Conservation (phyloP, 2,888 invertebrate genomes). For the Leistus spinibarbis region DNA sequence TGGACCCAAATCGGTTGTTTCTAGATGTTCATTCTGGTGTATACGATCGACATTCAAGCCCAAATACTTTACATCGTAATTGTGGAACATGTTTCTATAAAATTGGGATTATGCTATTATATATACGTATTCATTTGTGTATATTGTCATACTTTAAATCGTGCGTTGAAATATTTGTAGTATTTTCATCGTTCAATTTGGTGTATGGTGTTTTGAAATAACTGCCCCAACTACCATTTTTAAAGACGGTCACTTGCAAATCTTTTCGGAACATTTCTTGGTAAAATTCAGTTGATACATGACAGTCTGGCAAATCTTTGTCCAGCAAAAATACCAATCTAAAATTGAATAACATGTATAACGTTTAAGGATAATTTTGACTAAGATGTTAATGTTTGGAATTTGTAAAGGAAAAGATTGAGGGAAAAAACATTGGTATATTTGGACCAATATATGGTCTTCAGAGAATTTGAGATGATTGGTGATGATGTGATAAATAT, state of each 20-base stretch:
- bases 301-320: conserved; percentile 66
- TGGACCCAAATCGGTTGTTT: conserved; percentile 51
- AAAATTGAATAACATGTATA: conserved; percentile 1
- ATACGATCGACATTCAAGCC: conserved; percentile 3
- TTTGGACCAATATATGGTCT: no score
- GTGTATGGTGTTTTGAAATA: not conserved
- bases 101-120: not conserved
- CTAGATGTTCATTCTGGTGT: conserved; percentile 41
- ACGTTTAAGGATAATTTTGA: no score
- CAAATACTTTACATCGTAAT: not conserved
- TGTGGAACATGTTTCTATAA: not conserved
- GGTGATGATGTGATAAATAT: no score
- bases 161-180: not conserved
- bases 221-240: conserved; percentile 56
- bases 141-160: not conserved
- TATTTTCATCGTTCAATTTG: not conserved
- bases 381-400: no score
- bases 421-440: no score
- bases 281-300: conserved; percentile 67
- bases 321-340: conserved; percentile 66
- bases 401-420: no score
- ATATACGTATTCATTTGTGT: not conserved
- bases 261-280: conserved; percentile 71
- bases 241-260: conserved; percentile 77
- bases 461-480: no score